These are phyloP conservation scores for Antheraea pernyi DNA, from an alignment of 1,140 invertebrate genomes.

Conservation along the genomic window DNA sequence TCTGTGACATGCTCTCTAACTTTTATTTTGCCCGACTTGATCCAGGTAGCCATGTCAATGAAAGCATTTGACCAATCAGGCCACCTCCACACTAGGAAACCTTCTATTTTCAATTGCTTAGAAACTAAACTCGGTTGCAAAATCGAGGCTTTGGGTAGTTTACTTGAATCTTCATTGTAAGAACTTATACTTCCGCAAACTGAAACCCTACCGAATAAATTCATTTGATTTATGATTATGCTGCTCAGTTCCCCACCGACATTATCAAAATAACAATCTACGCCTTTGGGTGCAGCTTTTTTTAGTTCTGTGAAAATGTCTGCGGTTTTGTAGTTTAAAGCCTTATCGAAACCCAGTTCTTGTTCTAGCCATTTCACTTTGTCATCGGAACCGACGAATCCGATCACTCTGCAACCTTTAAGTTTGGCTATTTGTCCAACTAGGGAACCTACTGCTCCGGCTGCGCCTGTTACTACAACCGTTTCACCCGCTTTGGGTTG, in stretches of 20 bases:
- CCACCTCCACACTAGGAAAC: slow-evolving; percentile 57
- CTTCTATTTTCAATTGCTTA: slow-evolving; percentile 75
- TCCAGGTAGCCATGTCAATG: slow-evolving; percentile 66
- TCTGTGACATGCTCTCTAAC: slow-evolving; percentile 76
- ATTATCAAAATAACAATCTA: slow-evolving; percentile 83
- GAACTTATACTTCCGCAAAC: slow-evolving; percentile 81
- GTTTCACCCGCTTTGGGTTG: slow-evolving; percentile 85
- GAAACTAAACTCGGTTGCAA: slow-evolving; percentile 74
- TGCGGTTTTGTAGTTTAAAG: slow-evolving; percentile 86
- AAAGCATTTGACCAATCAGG: slow-evolving; percentile 59
- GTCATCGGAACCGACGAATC: slow-evolving; percentile 85
- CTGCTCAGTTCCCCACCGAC: slow-evolving; percentile 84
- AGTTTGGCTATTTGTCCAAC: slow-evolving; percentile 89
- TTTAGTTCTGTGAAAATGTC: slow-evolving; percentile 78
- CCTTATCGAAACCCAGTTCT: slow-evolving; percentile 85
- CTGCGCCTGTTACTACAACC: slow-evolving; percentile 83
- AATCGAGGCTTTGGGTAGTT: slow-evolving; percentile 57
- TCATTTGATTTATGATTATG: slow-evolving; percentile 82
- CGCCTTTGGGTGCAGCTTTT: slow-evolving; percentile 81
- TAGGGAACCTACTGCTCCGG: slow-evolving; percentile 84
- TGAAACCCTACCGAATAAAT: slow-evolving; percentile 78
- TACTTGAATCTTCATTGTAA: slow-evolving; percentile 61
- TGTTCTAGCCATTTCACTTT: slow-evolving; percentile 85
- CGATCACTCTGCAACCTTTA: slow-evolving; percentile 85
- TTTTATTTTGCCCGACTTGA: slow-evolving; percentile 77